Percentiles rank a stretch among this genome's conserved stretches.
phyloP scores from a whole-genome alignment of 2,113 vertebrate genomes.

The Colinus virginianus region DNA sequence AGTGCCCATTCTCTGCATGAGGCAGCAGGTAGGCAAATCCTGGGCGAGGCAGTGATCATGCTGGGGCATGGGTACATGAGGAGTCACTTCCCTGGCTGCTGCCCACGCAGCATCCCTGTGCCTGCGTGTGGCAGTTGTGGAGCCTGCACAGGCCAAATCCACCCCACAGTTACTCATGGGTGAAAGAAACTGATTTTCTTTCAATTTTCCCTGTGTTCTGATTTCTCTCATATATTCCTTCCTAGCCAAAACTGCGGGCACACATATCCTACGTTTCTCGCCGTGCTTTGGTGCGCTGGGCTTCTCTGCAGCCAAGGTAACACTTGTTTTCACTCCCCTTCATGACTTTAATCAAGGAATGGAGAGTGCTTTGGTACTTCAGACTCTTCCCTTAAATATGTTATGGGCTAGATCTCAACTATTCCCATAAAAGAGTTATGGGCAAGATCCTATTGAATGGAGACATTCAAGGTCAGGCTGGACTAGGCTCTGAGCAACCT shows the following conservation, averaged over 20 bases:
- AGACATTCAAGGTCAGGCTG: no score
- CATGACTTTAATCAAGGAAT: background rate
- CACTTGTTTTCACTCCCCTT: background rate
- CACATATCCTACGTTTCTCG: conserved; percentile 90
- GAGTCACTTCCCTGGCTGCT: background rate
- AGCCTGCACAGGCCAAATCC: background rate
- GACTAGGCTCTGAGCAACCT: no score
- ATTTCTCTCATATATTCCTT: conserved; percentile 11
- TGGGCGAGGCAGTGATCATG: accelerated
- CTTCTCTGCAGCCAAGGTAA: conserved; percentile 95
- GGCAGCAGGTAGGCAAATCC: background rate
- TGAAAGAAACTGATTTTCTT: background rate
- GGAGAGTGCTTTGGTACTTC: accelerated
- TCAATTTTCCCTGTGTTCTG: background rate
- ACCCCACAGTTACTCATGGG: background rate
- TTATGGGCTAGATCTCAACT: background rate
- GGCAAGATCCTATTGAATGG: no score
- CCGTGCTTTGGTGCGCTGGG: conserved; percentile 92
- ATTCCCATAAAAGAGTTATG: no score
- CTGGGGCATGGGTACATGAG: accelerated
- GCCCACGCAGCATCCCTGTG: background rate
- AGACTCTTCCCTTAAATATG: background rate
- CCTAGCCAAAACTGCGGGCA: conserved; percentile 94
- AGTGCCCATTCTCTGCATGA: background rate
- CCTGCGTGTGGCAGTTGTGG: background rate